These are phyloP conservation scores for Labeo calbasu DNA, from an alignment of 2,797 vertebrate genomes.

Conservation along the genomic window DNA sequence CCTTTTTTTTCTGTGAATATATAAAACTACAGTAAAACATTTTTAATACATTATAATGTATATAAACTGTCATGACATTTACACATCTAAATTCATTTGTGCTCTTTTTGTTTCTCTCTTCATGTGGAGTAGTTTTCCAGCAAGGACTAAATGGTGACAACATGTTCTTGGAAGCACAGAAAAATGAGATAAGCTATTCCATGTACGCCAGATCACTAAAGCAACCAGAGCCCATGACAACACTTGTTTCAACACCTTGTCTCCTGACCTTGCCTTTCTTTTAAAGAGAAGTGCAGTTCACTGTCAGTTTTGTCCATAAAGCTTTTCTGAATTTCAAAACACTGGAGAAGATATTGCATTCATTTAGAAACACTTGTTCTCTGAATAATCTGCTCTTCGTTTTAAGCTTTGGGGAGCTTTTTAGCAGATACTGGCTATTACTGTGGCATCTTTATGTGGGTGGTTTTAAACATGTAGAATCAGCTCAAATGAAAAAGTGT, in stretches of 20 bases:
- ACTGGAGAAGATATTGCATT: neutral
- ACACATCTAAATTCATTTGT: neutral
- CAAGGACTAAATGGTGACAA: conserved; percentile 16
- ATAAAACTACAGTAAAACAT: neutral
- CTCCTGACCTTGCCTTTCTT: neutral
- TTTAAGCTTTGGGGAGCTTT: neutral
- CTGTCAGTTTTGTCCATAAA: conserved; percentile 8
- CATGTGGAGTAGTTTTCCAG: conserved; percentile 2
- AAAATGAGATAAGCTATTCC: conserved; percentile 21
- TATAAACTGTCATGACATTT: neutral
- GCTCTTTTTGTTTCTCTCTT: conserved; percentile 6
- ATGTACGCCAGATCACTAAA: conserved; percentile 31
- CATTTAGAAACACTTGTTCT: neutral
- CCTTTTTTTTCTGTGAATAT: neutral
- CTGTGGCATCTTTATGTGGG: conserved; percentile 13
- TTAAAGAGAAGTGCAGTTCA: neutral
- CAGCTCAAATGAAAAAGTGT: conserved; percentile 9
- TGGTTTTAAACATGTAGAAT: conserved; percentile 30
- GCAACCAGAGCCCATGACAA: conserved; percentile 27
- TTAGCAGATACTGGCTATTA: neutral
- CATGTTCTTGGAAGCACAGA: conserved; percentile 24
- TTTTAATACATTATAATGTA: neutral
- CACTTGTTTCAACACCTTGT: conserved; percentile 7
- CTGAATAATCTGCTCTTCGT: neutral
- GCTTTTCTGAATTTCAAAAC: neutral